phyloP scores from a whole-genome alignment of 2,888 invertebrate species.

The Tetrapedia diversipes region DNA sequence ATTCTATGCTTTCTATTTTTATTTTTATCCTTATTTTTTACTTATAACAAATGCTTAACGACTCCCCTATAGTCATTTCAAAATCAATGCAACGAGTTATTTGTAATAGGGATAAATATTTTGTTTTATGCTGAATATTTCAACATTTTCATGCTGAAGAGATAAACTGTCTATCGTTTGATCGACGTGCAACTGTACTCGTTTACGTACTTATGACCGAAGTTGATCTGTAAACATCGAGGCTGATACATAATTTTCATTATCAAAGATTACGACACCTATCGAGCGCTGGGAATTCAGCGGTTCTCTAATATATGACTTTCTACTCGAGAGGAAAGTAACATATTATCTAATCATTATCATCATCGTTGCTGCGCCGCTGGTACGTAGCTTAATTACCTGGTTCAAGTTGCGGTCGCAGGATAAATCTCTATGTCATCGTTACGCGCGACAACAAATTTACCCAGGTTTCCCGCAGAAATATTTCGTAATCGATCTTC shows the following conservation, averaged over 20 bases:
- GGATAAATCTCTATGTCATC: conserved; percentile 48
- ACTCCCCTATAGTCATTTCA: too few relatives aligned
- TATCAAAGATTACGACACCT: conserved; percentile 35
- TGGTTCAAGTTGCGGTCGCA: conserved; percentile 64
- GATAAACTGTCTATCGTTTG: too few relatives aligned
- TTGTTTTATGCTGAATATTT: too few relatives aligned
- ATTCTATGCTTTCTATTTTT: too few relatives aligned
- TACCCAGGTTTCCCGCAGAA: not conserved
- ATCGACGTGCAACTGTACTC: conserved; percentile 1
- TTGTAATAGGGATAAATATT: too few relatives aligned
- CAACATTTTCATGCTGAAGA: too few relatives aligned
- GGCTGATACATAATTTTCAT: conserved; percentile 46
- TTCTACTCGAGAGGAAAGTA: conserved; percentile 79
- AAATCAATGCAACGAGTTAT: too few relatives aligned
- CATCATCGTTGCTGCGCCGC: conserved; percentile 4
- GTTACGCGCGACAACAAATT: conserved; percentile 19
- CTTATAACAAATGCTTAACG: too few relatives aligned
- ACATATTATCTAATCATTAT: conserved; percentile 77
- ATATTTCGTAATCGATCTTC: conserved; percentile 23
- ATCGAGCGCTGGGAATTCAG: not conserved
- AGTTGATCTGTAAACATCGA: not conserved
- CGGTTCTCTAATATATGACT: conserved; percentile 71
- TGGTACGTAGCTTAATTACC: not conserved
- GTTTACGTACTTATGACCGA: conserved; percentile 6
- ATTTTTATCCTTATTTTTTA: too few relatives aligned